These are phyloP conservation scores for Phalangium opilio DNA, from an alignment of 2,888 invertebrate species.

Conservation along the genomic window DNA sequence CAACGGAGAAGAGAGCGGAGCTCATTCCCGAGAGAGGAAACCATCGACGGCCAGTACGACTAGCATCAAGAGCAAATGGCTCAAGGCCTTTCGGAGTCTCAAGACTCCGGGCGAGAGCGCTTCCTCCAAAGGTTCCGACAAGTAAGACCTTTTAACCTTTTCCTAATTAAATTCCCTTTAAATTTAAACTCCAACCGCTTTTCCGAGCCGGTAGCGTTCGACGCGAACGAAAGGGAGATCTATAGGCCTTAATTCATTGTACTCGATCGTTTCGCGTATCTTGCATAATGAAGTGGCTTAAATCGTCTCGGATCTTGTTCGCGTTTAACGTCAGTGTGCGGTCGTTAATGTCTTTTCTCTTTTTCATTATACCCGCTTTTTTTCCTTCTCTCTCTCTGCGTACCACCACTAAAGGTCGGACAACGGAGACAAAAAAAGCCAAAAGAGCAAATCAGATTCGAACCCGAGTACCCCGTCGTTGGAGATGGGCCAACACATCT, in stretches of 20 bases:
- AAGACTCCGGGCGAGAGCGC: conserved; percentile 36
- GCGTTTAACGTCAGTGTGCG: background rate
- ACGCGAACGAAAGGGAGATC: too few species aligned
- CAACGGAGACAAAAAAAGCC: conserved; percentile 13
- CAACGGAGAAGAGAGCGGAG: conserved; percentile 9
- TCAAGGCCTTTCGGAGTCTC: conserved; percentile 87
- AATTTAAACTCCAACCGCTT: too few species aligned
- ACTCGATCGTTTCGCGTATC: too few species aligned
- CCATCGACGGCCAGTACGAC: conserved; percentile 40
- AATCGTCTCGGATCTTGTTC: too few species aligned
- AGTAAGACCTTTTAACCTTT: conserved; percentile 9
- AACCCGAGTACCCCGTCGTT: conserved; percentile 16
- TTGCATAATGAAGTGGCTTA: too few species aligned
- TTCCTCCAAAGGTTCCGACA: conserved; percentile 15
- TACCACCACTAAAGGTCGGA: conserved; percentile 8
- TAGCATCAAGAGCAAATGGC: conserved; percentile 85
- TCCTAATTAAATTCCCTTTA: too few species aligned
- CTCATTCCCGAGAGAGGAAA: conserved; percentile 15
- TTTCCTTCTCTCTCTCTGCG: background rate
- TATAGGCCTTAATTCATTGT: too few species aligned
- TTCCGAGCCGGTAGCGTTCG: too few species aligned
- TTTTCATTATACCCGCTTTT: background rate
- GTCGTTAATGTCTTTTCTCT: background rate
- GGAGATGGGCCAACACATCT: conserved; percentile 61
- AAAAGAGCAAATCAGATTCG: conserved; percentile 12